phyloP scores from a whole-genome alignment of 2,797 vertebrate genomes.

The Poeciliopsis presidionis region DNA sequence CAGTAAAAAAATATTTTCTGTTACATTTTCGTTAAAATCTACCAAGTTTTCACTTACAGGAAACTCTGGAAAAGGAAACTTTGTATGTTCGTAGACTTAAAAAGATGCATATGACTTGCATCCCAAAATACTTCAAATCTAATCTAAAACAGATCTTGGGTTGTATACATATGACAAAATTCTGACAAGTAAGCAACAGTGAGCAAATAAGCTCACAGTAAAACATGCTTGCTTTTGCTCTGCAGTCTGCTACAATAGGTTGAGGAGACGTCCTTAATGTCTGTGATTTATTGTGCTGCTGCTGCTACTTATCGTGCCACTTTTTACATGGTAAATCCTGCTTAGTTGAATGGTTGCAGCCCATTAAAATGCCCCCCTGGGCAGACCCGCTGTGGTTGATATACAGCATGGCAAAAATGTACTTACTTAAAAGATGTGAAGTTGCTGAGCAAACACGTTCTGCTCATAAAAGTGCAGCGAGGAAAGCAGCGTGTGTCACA shows the following conservation, averaged over 20 bases:
- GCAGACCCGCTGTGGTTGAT: constrained; percentile 58
- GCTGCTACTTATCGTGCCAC: constrained; percentile 70
- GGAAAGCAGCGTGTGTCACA: constrained; percentile 18
- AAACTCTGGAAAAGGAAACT: background rate
- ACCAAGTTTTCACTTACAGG: background rate
- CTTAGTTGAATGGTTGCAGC: constrained; percentile 65
- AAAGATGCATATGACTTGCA: background rate
- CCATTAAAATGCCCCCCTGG: constrained; percentile 64
- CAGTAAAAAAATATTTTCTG: no score
- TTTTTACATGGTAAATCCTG: constrained; percentile 73
- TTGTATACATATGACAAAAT: background rate
- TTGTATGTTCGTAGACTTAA: no score
- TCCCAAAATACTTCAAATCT: background rate
- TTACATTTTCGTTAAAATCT: background rate
- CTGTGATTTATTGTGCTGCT: constrained; percentile 60
- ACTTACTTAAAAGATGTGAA: constrained; percentile 62
- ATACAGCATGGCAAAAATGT: constrained; percentile 54
- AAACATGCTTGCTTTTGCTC: constrained; percentile 23
- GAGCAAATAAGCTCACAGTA: background rate
- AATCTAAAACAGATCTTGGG: background rate
- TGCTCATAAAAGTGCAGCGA: constrained; percentile 60
- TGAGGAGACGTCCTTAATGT: constrained; percentile 45
- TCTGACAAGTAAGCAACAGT: background rate
- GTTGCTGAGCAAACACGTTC: constrained; percentile 72
- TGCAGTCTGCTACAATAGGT: constrained; percentile 27